These are phyloP conservation scores for Ectemnius lituratus DNA, from an alignment of 2,888 invertebrate species.

Conservation along the genomic window DNA sequence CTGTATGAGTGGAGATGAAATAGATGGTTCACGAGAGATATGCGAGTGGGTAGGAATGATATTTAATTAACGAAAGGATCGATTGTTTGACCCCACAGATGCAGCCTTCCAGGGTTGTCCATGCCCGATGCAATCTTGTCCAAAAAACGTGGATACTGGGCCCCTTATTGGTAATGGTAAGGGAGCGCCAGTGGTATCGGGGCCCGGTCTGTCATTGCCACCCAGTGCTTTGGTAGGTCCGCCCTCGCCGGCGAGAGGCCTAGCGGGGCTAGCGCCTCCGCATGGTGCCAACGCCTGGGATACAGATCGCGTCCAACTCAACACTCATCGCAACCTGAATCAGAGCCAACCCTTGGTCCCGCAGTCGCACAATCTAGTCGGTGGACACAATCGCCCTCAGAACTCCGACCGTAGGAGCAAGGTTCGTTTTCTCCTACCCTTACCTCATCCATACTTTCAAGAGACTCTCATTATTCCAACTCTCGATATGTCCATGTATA, in stretches of 20 bases:
- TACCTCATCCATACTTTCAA: conserved; percentile 7
- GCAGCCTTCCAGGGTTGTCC: conserved; percentile 87
- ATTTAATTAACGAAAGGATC: conserved; percentile 8
- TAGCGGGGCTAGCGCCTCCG: conserved; percentile 77
- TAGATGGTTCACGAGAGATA: neutral
- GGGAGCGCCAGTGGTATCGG: conserved; percentile 79
- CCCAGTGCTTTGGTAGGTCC: conserved; percentile 78
- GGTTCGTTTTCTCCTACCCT: conserved; percentile 53
- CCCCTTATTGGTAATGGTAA: conserved; percentile 98
- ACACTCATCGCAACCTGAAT: conserved; percentile 72
- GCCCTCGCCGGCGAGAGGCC: conserved; percentile 80
- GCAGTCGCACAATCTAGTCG: conserved; percentile 74
- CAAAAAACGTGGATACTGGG: conserved; percentile 99
- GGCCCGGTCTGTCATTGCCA: conserved; percentile 78
- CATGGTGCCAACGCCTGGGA: conserved; percentile 78
- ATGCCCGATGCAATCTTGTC: conserved; percentile 95
- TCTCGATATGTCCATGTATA: no score
- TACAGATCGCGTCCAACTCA: conserved; percentile 79
- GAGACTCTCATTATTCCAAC: no score
- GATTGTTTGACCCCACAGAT: conserved; percentile 62
- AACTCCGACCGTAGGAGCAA: conserved; percentile 70
- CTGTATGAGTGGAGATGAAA: neutral
- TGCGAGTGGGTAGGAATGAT: neutral
- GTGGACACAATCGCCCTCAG: conserved; percentile 67
- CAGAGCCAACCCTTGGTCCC: conserved; percentile 67